Base-by-base conservation (phyloP, 2,888 invertebrate genomes). In the Cheilosia soror region DNA sequence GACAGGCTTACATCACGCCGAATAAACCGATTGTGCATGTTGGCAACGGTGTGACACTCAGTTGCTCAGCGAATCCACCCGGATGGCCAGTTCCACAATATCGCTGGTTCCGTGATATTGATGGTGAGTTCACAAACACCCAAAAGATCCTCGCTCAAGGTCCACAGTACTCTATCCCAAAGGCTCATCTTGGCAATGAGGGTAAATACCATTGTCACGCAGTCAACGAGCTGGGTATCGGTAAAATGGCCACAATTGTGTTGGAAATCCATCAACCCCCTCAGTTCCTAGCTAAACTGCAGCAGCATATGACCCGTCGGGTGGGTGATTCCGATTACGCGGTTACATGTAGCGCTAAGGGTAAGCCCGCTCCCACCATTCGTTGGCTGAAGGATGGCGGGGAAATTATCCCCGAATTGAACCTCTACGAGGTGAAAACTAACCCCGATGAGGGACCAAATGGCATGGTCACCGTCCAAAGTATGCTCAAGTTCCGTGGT, bases 41-140 rank as follows among this genome's bases (percentile, higher is more conserved):
- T 90, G 97, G 97, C 2, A 94, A 96, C 3, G 95, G 96, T 0
- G 96, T 96, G 1, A 97, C 96, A 2, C 93, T 97, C 13, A 97
- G 96, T 0, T 98, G 98, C 90, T 95, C 95, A 49, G 97, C 98
- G 0, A 95, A 95, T 87, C 98, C 98, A 0, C 96, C 97, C 0
- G 98, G 98, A n/a, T 98, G 97, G 96, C 98, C 98, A 0, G 96
- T 96, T 29, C 97, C 98, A 0, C 96, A 96, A 90, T 98, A 96
- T 92, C 94, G 96, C 76, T 98, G 98, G 98, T 97, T 97, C 94
- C 94, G 96, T 71, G 96, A 97, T 89, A 95, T 95, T 82, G 94
- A 93, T 2, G 94, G 94, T 4, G 94, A 95, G 6, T 90, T 91
- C 87, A 90, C 92, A 0, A 92, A 93, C 15, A 93, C 94, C 5